phyloP scores from a whole-genome alignment of 2,113 vertebrate species.

The Lichenostomus cassidix region DNA sequence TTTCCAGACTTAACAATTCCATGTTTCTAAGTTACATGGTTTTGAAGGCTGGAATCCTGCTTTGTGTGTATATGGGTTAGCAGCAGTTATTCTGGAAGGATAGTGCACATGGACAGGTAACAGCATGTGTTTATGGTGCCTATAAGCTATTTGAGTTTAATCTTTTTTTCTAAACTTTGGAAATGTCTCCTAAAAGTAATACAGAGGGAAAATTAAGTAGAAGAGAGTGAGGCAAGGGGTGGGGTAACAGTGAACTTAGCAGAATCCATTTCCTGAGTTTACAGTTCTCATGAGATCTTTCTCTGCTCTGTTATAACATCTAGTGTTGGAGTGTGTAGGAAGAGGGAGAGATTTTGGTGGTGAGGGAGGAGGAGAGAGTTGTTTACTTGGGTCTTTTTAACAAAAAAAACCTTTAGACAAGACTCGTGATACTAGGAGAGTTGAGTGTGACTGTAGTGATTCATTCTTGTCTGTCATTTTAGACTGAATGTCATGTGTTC shows the following conservation, averaged over 20 bases:
- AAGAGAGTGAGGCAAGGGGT: background rate
- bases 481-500: background rate
- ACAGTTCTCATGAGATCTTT: background rate
- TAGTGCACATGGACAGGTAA: background rate
- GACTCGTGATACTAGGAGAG: background rate
- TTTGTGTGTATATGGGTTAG: background rate
- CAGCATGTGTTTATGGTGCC: background rate
- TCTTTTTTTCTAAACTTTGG: background rate
- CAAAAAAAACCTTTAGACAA: background rate
- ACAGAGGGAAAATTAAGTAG: background rate
- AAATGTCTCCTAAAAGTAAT: background rate
- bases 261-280: background rate
- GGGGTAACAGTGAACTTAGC: background rate
- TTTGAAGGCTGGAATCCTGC: background rate
- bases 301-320: background rate
- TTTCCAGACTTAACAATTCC: background rate
- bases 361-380: background rate
- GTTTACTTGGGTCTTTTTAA: background rate
- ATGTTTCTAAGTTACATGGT: background rate
- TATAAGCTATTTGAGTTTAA: background rate
- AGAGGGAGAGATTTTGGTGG: background rate
- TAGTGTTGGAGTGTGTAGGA: background rate
- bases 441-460: background rate
- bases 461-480: background rate
- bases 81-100: background rate